Evolutionary conservation across 2,888 invertebrate species (phyloP), one percentile per base, ranked within the genome.

Genomic region (Perdita meconis): DNA sequence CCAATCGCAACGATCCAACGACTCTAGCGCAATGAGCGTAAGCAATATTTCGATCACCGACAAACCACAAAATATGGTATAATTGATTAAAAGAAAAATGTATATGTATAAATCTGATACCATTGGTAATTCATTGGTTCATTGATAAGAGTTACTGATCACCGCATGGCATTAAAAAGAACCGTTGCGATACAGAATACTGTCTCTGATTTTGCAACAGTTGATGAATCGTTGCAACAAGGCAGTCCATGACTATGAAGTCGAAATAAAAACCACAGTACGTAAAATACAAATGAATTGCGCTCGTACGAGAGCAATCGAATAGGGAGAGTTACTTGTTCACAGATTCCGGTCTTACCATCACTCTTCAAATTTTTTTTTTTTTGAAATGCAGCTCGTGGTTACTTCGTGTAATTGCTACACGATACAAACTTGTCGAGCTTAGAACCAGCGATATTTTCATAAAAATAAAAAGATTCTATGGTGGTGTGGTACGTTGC

Each of bases 221-320:
- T 81, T 86, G 65, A 82, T 59, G 82, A 85, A 86, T 85, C 86
- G 67, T 84, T 81, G 84, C 72, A 73, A 65, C 30, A 51, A 74
- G 59, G 19, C 55, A 66, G 75, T 76, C 84, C 86, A 82, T 68
- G 77, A 63, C 73, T 69, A 70, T 78, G 65, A 75, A 75, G 59
- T 79, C 63, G 36, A 84, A 78, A 78, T 86, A 81, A 86, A n/a
- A 84, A 81, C 66, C 81, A 71, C 53, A 63, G 66, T 82, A 79
- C 69, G 71, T 77, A 79, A 75, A 80, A 85, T 71, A 75, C 69
- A 81, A 80, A 55, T 68, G 74, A 82, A 77, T 79, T 83, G 71
- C 60, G 70, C 38, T 79, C 73, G 67, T 79, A 65, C 70, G 36
- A 84, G 80, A 79, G 77, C 67, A 80, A 36, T 80, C 64, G 77